These are phyloP conservation scores for Xestia xanthographa DNA, from an alignment of 2,888 invertebrate genomes.

Conservation along the genomic window DNA sequence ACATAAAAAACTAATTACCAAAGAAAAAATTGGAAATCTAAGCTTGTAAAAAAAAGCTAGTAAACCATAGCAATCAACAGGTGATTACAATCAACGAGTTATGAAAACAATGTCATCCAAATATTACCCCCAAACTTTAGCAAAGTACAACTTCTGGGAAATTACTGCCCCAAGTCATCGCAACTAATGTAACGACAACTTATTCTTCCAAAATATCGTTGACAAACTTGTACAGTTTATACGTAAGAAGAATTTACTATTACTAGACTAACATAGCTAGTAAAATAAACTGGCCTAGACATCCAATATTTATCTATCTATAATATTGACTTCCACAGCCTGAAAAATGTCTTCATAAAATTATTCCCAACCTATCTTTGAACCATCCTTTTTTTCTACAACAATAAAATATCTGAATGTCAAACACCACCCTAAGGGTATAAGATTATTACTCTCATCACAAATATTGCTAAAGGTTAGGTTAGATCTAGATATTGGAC, in stretches of 20 bases:
- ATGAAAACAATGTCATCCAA: not conserved
- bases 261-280: not conserved
- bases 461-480: constrained; percentile 45
- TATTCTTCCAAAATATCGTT: not conserved
- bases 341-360: constrained; percentile 11
- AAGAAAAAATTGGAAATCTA: not conserved
- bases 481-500: constrained; percentile 49
- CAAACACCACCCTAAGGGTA: constrained; percentile 25
- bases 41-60: not conserved
- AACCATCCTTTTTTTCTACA: not conserved
- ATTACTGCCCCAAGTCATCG: not conserved
- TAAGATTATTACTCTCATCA: constrained; percentile 40
- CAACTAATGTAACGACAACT: not conserved
- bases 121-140: not conserved
- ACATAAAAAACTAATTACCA: not conserved
- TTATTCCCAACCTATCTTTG: constrained; percentile 8
- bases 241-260: not conserved
- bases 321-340: not conserved
- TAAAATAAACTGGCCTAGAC: not conserved
- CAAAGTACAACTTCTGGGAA: not conserved
- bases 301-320: not conserved
- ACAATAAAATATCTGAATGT: constrained; percentile 10
- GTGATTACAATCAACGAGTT: not conserved
- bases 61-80: not conserved
- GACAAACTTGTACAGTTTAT: not conserved